Evolutionary conservation across 2,797 vertebrate genomes (phyloP), one percentile per base, ranked within the genome.

Genomic region (Huso huso): DNA sequence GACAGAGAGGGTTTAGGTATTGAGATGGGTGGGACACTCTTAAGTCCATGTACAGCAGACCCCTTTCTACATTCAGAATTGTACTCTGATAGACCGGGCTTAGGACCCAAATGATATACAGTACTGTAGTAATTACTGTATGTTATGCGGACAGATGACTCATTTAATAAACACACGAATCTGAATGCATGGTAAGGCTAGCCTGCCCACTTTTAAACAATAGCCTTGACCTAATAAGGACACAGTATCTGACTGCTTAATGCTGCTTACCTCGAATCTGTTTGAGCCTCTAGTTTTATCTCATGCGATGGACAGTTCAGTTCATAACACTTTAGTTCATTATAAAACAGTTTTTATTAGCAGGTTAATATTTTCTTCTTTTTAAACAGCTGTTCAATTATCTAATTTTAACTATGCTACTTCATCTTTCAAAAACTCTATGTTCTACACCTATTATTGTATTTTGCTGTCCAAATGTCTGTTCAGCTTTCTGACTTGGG

Each of bases 1-100:
- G 66, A 69, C 70, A 75, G 73, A 75, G 71, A 72, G 70, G 65
- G 50, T 63, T 11, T 72, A 78, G 77, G 74, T 73, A 73, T 71
- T 65, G 73, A 62, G 68, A 70, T 68, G 70, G 63, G 63, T 57
- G 58, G 15, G 61, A 18, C 72, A 73, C 70, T 69, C 69, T 69
- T 67, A 66, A 65, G 71, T 72, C 71, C 71, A 60, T 68, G 23
- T 66, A 70, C 66, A 74, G 71, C 68, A 70, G 69, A 57, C 10
- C 64, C 60, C 10, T 65, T 68, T 37, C 61, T 49, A 50, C 67
- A 65, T 62, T 67, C 37, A 37, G 37, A 37, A 37, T 37, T 0
- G 37, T 37, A 1, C 37, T 37, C 3, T 37, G 37, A 37, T 37
- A 37, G 37, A 37, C 37, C 3, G 5, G 37, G 37, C 37, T 37